Base-by-base conservation (phyloP, 2,888 invertebrate species). In the Dasypolia templi region DNA sequence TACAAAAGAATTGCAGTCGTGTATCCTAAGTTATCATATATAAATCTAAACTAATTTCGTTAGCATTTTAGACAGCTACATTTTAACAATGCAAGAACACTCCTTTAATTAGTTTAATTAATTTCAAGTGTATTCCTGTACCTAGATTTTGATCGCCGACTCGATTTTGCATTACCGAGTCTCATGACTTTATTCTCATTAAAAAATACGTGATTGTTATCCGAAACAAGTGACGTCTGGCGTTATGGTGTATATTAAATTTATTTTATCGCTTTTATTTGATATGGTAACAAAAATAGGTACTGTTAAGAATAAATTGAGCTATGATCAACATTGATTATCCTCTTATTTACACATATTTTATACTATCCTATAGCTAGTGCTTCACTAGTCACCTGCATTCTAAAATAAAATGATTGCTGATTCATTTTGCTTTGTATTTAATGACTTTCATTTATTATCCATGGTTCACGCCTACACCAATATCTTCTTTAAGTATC, bases 181-280 rank as follows among this genome's bases (percentile, higher is more conserved):
- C 49, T 71, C 22, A 49, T 67, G 62, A 68, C 4, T 71, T 69
- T 56, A 71, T n/a, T 63, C 62, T 78, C 22, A 56, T 51, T 56
- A 2, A 17, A 56, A 73, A n/a, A 75, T 49, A 70, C 12, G 12
- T 6, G 72, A 72, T 82, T 62, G 58, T 74, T 79, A 82, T 85
- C 79, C 5, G n/a, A 46, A 53, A 81, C 65, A 70, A 46, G 32
- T 53, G 32, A 68, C 72, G 0, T 82, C 76, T 76, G 76, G 69
- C 55, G 5, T n/a, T 74, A 65, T 55, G 22, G 7, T 72, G 46
- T 58, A 59, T 59, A 74, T 72, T 59, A 4, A 67, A 22, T 78
- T 56, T 19, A 35, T 26, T 72, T n/a, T 55, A 51, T 44, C 44
- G 6, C 32, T 56, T 22, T 62, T 42, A 12, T 61, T 42, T 58